phyloP scores from a whole-genome alignment of 2,797 vertebrate species.

The Uromys caudimaculatus region DNA sequence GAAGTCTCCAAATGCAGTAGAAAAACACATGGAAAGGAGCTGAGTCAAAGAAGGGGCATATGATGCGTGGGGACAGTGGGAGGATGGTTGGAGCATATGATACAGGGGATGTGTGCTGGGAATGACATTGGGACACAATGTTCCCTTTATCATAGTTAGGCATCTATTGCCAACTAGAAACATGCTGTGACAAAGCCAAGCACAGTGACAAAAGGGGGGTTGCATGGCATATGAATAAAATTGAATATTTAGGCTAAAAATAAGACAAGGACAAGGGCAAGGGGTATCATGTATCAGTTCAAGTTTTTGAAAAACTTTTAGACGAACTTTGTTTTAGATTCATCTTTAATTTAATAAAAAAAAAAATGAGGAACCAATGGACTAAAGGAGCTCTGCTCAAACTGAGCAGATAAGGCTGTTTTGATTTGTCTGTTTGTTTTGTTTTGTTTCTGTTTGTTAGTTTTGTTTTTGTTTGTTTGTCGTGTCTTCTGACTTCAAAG shows the following conservation, averaged over 20 bases:
- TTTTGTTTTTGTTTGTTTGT: neutral
- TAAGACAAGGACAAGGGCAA: neutral
- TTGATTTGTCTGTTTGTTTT: too few relatives aligned
- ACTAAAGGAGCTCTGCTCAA: neutral
- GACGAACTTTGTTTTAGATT: neutral
- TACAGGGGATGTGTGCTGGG: neutral
- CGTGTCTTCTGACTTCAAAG: constrained; percentile 18
- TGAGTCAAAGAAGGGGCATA: neutral
- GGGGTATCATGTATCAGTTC: neutral
- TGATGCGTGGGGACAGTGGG: accelerated
- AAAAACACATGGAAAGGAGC: neutral
- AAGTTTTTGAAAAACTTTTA: neutral
- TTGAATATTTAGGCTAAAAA: neutral
- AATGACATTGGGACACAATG: neutral
- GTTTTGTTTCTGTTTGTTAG: too few relatives aligned
- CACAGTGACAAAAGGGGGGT: neutral
- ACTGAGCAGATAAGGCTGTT: neutral
- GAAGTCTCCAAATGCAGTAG: neutral
- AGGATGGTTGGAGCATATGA: neutral
- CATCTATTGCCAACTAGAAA: neutral
- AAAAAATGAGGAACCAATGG: constrained; percentile 20
- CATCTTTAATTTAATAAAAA: neutral
- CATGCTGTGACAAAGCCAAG: constrained; percentile 1
- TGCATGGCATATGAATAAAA: neutral
- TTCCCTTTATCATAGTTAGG: neutral